A percentile compares a stretch with the other conserved stretches of the same genome.
These are phyloP conservation scores for Mythimna albipuncta DNA, from an alignment of 2,888 invertebrate species.

Conservation along the genomic window DNA sequence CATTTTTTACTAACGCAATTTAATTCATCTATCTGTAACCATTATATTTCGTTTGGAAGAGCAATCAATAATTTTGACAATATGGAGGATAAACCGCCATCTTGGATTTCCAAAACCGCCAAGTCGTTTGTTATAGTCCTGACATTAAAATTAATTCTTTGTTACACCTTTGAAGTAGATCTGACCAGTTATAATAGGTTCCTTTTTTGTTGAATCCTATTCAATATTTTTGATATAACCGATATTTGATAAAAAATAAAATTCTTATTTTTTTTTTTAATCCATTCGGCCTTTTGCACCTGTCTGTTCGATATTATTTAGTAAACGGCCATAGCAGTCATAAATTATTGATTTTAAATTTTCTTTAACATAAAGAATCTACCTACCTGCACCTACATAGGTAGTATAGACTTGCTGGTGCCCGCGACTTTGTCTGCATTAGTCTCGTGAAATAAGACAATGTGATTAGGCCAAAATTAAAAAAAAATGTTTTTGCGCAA, in stretches of 20 bases:
- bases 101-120: slow-evolving; percentile 22
- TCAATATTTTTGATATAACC: background rate
- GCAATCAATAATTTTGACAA: background rate
- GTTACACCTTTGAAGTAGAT: slow-evolving; percentile 9
- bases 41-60: too few species aligned
- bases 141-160: slow-evolving; percentile 46
- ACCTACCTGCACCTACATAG: background rate
- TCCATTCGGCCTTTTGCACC: slow-evolving; percentile 7
- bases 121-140: slow-evolving; percentile 29
- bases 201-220: slow-evolving; percentile 24
- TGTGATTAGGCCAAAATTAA: too few species aligned
- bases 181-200: background rate
- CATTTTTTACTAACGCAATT: too few species aligned
- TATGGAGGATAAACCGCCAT: slow-evolving; percentile 24
- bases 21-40: too few species aligned
- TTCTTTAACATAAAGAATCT: background rate
- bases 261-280: slow-evolving; percentile 19
- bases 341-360: slow-evolving; percentile 4
- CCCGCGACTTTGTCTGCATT: too few species aligned
- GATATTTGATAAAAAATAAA: slow-evolving; percentile 18
- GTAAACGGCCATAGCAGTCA: background rate
- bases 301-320: slow-evolving; percentile 28
- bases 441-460: too few species aligned
- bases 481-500: too few species aligned
- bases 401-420: too few species aligned